Evolutionary conservation across 2,888 invertebrate species (phyloP).

Genomic region (Holacanthella duospinosa): DNA sequence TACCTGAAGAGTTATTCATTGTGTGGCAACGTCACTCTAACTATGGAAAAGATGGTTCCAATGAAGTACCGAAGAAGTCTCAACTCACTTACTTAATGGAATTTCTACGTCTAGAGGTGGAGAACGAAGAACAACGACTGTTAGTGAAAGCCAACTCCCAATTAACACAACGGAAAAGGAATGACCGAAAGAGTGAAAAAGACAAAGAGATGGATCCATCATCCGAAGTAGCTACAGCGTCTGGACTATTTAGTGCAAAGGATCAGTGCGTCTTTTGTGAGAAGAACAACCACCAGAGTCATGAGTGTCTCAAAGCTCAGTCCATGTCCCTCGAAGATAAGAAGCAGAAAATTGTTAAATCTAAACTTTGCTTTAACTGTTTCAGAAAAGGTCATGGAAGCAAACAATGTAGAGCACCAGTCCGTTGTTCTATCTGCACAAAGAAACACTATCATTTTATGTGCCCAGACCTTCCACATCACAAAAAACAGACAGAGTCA

Average conservation of each 20-base stretch:
- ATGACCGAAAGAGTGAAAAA: neutral
- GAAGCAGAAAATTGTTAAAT: neutral
- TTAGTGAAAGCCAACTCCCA: neutral
- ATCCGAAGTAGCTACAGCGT: conserved; percentile 3
- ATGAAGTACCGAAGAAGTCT: neutral
- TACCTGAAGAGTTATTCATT: conserved; percentile 37
- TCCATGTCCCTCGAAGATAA: neutral
- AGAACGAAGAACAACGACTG: neutral
- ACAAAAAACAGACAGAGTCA: no score
- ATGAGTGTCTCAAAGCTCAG: conserved; percentile 3
- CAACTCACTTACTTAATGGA: neutral
- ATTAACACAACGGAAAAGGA: neutral
- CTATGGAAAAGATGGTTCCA: neutral
- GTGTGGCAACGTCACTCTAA: conserved; percentile 28
- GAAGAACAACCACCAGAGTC: conserved; percentile 5
- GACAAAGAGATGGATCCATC: neutral
- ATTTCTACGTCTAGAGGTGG: conserved; percentile 6
- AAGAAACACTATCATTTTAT: neutral
- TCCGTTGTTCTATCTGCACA: neutral
- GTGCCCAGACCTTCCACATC: neutral
- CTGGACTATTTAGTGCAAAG: neutral
- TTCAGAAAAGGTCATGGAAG: neutral
- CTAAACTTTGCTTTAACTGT: neutral
- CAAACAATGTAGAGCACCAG: neutral
- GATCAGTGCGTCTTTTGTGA: conserved; percentile 11